Evolutionary conservation across 2,888 invertebrate species (phyloP).

Genomic region (Eupeodes luniger): DNA sequence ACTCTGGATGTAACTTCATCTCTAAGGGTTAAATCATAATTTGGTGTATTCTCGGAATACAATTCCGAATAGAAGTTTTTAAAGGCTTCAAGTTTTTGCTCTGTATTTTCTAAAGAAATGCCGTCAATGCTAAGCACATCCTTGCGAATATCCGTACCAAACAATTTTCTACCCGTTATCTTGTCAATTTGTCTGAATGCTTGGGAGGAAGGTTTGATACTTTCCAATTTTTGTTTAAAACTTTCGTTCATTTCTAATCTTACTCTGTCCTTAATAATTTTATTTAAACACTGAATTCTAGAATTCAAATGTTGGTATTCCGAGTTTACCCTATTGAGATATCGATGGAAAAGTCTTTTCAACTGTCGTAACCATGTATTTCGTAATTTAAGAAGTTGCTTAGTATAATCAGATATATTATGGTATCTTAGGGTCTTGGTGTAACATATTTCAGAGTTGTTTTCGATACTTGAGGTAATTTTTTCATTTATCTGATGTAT

Average conservation of each 20-base stretch:
- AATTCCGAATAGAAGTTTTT: not conserved
- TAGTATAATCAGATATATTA: too few species aligned
- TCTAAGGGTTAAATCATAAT: not conserved
- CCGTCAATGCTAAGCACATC: too few species aligned
- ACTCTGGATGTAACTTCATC: not conserved
- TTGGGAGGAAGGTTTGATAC: not conserved
- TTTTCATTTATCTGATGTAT: too few species aligned
- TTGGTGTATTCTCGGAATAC: not conserved
- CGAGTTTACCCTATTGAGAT: not conserved
- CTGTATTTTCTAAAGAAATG: too few species aligned
- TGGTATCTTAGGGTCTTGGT: too few species aligned
- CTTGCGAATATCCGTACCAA: too few species aligned
- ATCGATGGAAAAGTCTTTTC: not conserved
- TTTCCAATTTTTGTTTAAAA: not conserved
- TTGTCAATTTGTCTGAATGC: not conserved
- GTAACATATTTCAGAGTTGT: too few species aligned
- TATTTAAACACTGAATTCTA: not conserved
- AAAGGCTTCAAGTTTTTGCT: not conserved
- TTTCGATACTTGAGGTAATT: too few species aligned
- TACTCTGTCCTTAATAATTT: not conserved
- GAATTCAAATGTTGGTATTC: not conserved
- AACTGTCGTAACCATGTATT: too few species aligned
- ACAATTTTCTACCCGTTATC: not conserved
- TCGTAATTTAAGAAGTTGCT: too few species aligned
- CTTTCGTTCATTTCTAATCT: not conserved